A percentile compares a stretch with the other conserved stretches of the same genome.
These are phyloP conservation scores for Scomber colias DNA, from an alignment of 2,113 vertebrate genomes.

Conservation along the genomic window DNA sequence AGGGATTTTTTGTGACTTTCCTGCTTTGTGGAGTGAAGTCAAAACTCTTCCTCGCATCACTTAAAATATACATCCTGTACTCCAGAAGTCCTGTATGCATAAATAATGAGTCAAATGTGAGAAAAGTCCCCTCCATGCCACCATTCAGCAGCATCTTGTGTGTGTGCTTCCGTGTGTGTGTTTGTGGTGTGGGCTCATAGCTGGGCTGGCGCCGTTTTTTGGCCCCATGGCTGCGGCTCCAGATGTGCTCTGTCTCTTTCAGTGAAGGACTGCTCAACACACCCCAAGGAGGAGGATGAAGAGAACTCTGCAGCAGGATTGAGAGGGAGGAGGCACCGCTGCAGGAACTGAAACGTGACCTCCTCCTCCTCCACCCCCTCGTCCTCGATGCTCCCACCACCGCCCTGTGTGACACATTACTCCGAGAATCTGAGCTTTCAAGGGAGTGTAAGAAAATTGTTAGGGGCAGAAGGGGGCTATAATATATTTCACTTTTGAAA, in stretches of 20 bases:
- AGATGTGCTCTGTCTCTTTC: conserved; percentile 80
- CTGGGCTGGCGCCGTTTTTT: conserved; percentile 78
- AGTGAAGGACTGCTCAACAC: conserved; percentile 46
- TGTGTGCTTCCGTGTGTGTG: conserved; percentile 40
- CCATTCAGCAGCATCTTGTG: conserved; percentile 28
- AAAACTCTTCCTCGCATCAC: background rate
- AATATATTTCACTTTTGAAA: background rate
- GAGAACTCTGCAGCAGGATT: conserved; percentile 35
- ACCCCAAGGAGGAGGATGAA: conserved; percentile 32
- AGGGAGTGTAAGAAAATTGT: conserved; percentile 7
- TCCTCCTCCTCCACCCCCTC: conserved; percentile 19
- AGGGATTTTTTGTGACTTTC: conserved; percentile 48
- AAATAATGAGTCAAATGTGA: conserved; percentile 23
- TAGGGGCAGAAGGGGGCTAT: background rate
- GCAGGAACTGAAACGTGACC: conserved; percentile 59
- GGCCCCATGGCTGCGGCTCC: conserved; percentile 69
- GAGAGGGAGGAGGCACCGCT: conserved; percentile 30
- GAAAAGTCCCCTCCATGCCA: conserved; percentile 42
- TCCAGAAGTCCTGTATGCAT: conserved; percentile 3
- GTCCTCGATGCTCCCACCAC: conserved; percentile 21
- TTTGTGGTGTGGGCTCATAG: conserved; percentile 65
- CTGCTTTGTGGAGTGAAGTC: conserved; percentile 35
- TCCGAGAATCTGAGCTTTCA: conserved; percentile 19
- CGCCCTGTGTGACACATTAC: conserved; percentile 34
- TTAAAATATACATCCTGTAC: conserved; percentile 4